Conservation (phyloP, 2,797 vertebrate species). For the Cossypha caffra region DNA sequence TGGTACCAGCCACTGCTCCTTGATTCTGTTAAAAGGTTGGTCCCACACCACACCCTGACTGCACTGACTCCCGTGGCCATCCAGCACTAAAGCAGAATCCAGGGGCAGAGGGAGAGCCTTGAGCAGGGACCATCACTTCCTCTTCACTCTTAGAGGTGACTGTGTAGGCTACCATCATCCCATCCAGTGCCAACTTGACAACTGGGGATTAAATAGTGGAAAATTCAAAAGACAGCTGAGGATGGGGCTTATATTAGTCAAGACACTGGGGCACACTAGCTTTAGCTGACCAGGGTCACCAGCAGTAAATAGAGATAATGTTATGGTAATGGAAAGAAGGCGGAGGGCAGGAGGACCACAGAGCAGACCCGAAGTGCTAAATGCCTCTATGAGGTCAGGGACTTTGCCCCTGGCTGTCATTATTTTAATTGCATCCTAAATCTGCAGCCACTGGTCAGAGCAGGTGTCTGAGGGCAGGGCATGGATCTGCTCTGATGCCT, state of each 20-base stretch:
- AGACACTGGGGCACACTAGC: fast-evolving
- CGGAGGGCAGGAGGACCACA: neutral
- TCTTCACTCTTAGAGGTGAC: neutral
- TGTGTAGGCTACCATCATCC: neutral
- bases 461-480: neutral
- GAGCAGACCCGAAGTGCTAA: neutral
- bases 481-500: neutral
- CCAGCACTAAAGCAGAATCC: neutral
- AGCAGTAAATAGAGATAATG: slow-evolving; percentile 9
- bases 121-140: neutral
- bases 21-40: neutral
- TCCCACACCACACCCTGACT: neutral
- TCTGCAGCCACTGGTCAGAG: neutral
- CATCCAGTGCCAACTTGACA: neutral
- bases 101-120: neutral
- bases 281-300: neutral
- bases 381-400: neutral
- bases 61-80: fast-evolving
- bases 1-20: neutral
- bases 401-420: neutral
- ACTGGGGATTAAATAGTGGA: slow-evolving; percentile 38
- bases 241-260: neutral
- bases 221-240: slow-evolving; percentile 45
- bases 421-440: slow-evolving; percentile 10
- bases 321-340: slow-evolving; percentile 3